Evolutionary conservation across 2,888 invertebrate species (phyloP), one percentile per base, ranked within the genome.

Genomic region (Epistrophe grossulariae): DNA sequence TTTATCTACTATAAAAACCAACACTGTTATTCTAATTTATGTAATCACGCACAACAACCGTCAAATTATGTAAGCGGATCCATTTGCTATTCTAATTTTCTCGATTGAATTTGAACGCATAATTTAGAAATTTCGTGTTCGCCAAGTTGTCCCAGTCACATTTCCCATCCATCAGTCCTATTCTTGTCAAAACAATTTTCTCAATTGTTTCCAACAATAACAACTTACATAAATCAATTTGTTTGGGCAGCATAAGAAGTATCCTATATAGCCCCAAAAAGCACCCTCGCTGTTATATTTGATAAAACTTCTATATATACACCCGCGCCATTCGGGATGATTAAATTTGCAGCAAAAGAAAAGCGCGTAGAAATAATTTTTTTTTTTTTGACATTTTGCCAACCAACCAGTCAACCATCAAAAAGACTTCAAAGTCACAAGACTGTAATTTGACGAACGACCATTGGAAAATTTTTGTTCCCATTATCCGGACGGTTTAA

Each of bases 41-140:
- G 73, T 81, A 38, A 72, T 71, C 84, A 84, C 84, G 84, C 81
- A 80, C 70, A 40, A 60, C 24, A 76, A 55, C 81, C 77, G 71
- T 76, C 80, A 79, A 84, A 84, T 70, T 71, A 57, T 57, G 45
- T 70, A 70, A 70, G 70, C 74, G 74, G 73, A 79, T 73, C 79
- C 40, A 73, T 64, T 64, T 57, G 55, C 31, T 73, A 78, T 71
- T 70, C 70, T 60, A 71, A 71, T 71, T 52, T 62, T 24, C 55
- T 7, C 72, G 45, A 73, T 59, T 50, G 57, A 66, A 79, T 66
- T n/a, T 64, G 17, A 48, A 62, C 24, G n/a, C 72, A 79, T 59
- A 73, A 68, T 59, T 66, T 48, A 62, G n/a, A 62, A 15, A 38
- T 13, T 38, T 62, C 31, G 13, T 17, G 19, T 52, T 68, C 38